Base-by-base conservation (phyloP, 1,140 invertebrate genomes). In the Cepaea nemoralis region DNA sequence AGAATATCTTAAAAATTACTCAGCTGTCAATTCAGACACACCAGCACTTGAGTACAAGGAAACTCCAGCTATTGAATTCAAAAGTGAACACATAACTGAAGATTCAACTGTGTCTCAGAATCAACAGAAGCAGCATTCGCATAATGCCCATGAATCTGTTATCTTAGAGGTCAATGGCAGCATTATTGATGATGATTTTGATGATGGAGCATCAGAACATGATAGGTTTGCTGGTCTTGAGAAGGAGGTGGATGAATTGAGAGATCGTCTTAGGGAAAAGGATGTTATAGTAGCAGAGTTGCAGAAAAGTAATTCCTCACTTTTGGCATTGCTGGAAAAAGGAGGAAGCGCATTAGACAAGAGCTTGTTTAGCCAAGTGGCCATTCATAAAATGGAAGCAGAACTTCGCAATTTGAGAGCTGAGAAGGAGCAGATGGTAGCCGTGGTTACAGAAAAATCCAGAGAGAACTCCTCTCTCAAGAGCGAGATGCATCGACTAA, bases 371-470 rank as follows among this genome's bases (percentile, higher is more conserved):
- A 63, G 45, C 48, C 73, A 67, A 14, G 66, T 87, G 37, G 86
- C 88, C 45, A 77, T 89, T 24, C 88, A 91, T 59, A 87, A 86
- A 73, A 83, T 91, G 40, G 87, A 90, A 83, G 87, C 86, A 79
- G 89, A 91, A 77, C 84, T 91, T 16, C 85, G 83, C 40, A 71
- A 67, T 55, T 69, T 91, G 27, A 88, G 89, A 73, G 80, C 87
- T 33, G 91, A 92, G 83, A 89, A 87, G 74, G 90, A 92, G 74
- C 91, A 91, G 83, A 90, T 92, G 81, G 83, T 92, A 78, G 88
- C 91, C 50, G 90, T 92, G 5, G 83, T 93, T 78, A 91, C 90
- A 78, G 91, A 92, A 76, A 93, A 92, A 79, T 88, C 91, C 3
- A 87, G 90, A 39, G 92, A 93, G 81, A 87, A 85, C 73, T 91